Evolutionary conservation across 2,888 invertebrate species (phyloP), one percentile per base, ranked within the genome.

Genomic region (Leptinotarsa rubiginosa): DNA sequence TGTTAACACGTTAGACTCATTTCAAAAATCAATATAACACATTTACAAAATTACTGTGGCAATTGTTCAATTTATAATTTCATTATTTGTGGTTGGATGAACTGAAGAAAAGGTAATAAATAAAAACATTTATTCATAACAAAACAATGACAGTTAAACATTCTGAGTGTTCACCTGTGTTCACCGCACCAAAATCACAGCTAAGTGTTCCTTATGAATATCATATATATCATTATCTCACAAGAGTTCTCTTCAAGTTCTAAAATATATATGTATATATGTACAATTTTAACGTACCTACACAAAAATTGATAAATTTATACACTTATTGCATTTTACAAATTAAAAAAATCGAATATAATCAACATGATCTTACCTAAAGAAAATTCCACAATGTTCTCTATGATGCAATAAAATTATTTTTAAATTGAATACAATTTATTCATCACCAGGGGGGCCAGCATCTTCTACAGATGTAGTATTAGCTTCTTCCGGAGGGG

Each of bases 111-210:
- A 73, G 25, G 65, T 56, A 73, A 72, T 72, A 73, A 75, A 73
- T 72, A 73, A 75, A 70, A 70, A 75, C 73, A 75, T 78, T 76
- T 75, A 78, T 74, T 72, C 73, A 56, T 77, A 73, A 70, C 75
- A 72, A 72, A 77, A 75, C 69, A 72, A 72, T 77, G 75, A 77
- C 77, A 78, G 76, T 77, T 80, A 75, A 79, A 79, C 75, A 76
- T 78, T 79, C 79, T 76, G 78, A 78, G 78, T 77, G 81, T 84
- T 86, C 86, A 84, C 86, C 86, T 87, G 87, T 87, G 87, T 87
- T 87, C 87, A 87, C 86, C 82, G 83, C 83, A 84, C 84, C 83
- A 84, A 41, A 83, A 86, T 87, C 87, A 87, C 87, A 87, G 87
- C 86, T 85, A 82, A 81, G 81, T 73, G 76, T 75, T 74, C 78